Percentiles rank a stretch among this genome's conserved stretches.
Evolutionary conservation across 2,888 invertebrate genomes (phyloP).

Genomic region (Patella depressa): DNA sequence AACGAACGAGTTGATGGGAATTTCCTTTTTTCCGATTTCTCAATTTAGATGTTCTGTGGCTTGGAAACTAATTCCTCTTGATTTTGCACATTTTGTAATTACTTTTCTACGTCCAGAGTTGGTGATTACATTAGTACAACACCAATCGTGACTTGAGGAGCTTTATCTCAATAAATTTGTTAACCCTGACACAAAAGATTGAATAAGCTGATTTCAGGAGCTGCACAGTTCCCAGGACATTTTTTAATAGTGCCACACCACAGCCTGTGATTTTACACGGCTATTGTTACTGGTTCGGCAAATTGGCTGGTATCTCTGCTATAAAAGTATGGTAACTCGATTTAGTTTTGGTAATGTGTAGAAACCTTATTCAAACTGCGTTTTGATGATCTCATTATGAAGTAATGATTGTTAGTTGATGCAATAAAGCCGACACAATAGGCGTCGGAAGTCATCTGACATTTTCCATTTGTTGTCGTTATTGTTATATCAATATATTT

Average conservation of each 20-base stretch:
- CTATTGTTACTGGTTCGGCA: no score
- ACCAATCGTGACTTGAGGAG: background rate
- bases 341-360: background rate
- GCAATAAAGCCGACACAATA: background rate
- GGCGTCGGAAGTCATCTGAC: background rate
- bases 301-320: no score
- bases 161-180: background rate
- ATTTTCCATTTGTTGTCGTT: background rate
- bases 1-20: background rate
- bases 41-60: background rate
- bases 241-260: no score
- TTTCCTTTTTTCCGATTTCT: background rate
- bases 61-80: background rate
- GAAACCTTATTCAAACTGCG: background rate
- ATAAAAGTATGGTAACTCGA: no score
- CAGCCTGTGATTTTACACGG: no score
- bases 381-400: background rate
- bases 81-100: slow-evolving; percentile 2
- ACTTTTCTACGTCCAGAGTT: background rate
- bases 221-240: no score
- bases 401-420: background rate
- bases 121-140: slow-evolving; percentile 2
- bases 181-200: background rate
- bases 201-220: no score
- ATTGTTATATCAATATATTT: background rate